Conservation (phyloP, 2,888 invertebrate species). For the Pheosia gnoma region DNA sequence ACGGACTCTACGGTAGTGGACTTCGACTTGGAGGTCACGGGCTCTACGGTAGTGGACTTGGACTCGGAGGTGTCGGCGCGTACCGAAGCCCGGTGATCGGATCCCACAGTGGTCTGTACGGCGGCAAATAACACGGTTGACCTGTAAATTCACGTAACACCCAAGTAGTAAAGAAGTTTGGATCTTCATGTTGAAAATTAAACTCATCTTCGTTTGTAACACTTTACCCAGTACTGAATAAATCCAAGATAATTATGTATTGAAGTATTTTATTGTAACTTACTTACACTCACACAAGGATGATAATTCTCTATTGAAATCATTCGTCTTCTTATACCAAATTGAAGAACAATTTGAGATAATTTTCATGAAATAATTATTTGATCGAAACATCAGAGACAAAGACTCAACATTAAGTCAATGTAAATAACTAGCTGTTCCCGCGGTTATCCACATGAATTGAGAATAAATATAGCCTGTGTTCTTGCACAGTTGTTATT, state of each 20-base stretch:
- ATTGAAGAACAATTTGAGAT: too few species aligned
- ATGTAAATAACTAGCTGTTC: too few species aligned
- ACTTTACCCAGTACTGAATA: constrained; percentile 15
- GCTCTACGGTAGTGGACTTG: background rate
- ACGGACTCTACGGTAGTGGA: background rate
- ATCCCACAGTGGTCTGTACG: background rate
- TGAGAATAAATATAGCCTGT: too few species aligned
- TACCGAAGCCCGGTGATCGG: background rate
- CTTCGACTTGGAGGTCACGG: background rate
- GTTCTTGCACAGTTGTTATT: too few species aligned
- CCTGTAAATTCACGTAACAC: background rate
- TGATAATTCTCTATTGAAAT: too few species aligned
- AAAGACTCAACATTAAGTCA: too few species aligned
- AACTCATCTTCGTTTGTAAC: constrained; percentile 38
- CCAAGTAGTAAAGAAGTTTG: constrained; percentile 3
- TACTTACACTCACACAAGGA: background rate
- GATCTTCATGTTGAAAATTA: constrained; percentile 16
- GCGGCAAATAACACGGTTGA: constrained; percentile 1
- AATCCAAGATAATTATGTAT: constrained; percentile 7
- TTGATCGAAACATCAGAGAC: too few species aligned
- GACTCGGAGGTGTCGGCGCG: background rate
- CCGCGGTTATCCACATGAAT: too few species aligned
- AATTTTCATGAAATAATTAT: too few species aligned
- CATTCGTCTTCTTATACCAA: too few species aligned
- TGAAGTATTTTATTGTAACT: background rate